Percentiles rank a stretch among this genome's conserved stretches.
phyloP scores from a whole-genome alignment of 2,797 vertebrate species.

The Naso thynnoides region DNA sequence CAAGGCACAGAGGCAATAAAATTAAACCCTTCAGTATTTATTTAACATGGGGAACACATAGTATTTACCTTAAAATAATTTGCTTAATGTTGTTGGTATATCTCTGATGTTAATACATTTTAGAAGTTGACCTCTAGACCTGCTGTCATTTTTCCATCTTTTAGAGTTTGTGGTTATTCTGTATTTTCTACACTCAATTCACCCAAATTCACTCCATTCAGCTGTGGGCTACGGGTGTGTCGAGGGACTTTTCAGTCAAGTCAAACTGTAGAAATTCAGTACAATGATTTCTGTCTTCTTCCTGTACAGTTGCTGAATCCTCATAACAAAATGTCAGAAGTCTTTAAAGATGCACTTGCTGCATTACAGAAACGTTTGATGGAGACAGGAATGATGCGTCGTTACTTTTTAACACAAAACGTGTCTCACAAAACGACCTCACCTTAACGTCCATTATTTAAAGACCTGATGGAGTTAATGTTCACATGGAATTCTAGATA shows the following conservation, averaged over 20 bases:
- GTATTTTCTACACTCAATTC: slow-evolving; percentile 37
- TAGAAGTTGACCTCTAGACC: too few species aligned
- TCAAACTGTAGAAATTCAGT: not conserved
- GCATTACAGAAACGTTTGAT: not conserved
- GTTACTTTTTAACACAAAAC: not conserved
- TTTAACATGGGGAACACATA: too few species aligned
- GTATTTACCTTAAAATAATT: too few species aligned
- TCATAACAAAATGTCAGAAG: not conserved
- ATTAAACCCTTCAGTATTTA: too few species aligned
- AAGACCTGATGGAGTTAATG: not conserved
- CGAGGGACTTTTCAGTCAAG: slow-evolving; percentile 1
- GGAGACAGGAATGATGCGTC: not conserved
- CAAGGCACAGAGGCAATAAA: too few species aligned
- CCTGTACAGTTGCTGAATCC: not conserved
- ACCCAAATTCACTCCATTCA: not conserved
- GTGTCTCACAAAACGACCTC: not conserved
- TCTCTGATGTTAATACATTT: too few species aligned
- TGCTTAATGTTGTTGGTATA: too few species aligned
- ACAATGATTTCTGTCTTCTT: not conserved
- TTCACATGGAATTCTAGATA: not conserved
- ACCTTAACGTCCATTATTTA: not conserved
- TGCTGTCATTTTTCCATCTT: too few species aligned
- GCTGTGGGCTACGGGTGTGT: slow-evolving; percentile 22
- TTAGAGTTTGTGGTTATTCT: not conserved
- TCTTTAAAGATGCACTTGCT: not conserved